phyloP scores from a whole-genome alignment of 2,888 invertebrate genomes.

The Rosalia funebris region DNA sequence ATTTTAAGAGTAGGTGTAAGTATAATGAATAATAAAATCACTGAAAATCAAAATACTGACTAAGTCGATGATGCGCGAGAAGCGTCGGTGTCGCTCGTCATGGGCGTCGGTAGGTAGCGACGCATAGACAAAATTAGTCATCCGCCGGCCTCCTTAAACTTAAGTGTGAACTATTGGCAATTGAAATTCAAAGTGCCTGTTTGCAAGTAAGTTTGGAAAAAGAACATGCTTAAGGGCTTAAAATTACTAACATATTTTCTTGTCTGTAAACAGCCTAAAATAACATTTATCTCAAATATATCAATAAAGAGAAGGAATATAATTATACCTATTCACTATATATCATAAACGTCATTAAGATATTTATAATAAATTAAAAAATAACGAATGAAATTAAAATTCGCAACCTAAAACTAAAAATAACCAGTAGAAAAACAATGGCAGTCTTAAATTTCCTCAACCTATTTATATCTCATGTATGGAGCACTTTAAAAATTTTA shows the following conservation, averaged over 20 bases:
- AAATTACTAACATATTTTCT: too few relatives aligned
- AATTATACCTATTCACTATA: too few relatives aligned
- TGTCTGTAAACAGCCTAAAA: too few relatives aligned
- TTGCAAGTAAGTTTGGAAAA: constrained; percentile 30
- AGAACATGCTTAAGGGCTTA: too few relatives aligned
- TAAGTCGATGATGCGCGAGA: constrained; percentile 36
- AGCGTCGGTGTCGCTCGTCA: constrained; percentile 42
- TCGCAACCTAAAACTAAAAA: constrained; percentile 29
- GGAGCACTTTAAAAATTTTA: constrained; percentile 27
- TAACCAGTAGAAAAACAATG: constrained; percentile 36
- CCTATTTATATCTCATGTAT: constrained; percentile 36
- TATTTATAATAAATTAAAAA: too few relatives aligned
- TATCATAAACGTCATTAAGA: too few relatives aligned
- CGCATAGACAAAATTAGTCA: constrained; percentile 58
- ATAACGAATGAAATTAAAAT: not conserved
- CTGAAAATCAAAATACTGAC: too few relatives aligned
- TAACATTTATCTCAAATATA: too few relatives aligned
- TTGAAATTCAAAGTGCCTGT: constrained; percentile 25
- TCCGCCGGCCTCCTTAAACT: constrained; percentile 57
- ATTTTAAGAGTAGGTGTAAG: too few relatives aligned
- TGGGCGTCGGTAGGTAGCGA: constrained; percentile 53
- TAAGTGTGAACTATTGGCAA: constrained; percentile 49
- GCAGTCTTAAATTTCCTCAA: constrained; percentile 33
- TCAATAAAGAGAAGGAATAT: too few relatives aligned
- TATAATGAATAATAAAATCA: too few relatives aligned